phyloP scores from a whole-genome alignment of 2,113 vertebrate species.

The Merops nubicus region DNA sequence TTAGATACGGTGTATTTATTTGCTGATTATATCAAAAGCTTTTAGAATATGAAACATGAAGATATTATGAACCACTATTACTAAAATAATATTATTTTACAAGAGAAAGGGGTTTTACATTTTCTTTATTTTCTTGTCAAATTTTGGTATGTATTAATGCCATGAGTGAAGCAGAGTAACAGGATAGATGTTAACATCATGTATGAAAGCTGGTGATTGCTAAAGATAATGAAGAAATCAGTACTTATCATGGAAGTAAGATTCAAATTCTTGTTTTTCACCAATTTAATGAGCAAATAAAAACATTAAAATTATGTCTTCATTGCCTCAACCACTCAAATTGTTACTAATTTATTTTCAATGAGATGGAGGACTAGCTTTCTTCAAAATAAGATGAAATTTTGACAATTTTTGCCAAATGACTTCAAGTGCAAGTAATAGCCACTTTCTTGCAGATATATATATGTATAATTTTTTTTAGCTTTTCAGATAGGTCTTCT shows the following conservation, averaged over 20 bases:
- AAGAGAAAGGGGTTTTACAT: constrained; percentile 24
- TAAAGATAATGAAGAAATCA: not conserved
- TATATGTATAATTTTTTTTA: too few relatives aligned
- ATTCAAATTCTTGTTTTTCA: not conserved
- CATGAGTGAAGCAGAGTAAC: not conserved
- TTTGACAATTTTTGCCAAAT: not conserved
- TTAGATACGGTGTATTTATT: constrained; percentile 69
- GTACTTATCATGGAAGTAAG: not conserved
- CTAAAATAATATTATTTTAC: constrained; percentile 56
- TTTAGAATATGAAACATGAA: constrained; percentile 68
- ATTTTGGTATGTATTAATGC: not conserved
- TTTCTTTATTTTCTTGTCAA: constrained; percentile 24
- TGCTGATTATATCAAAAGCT: constrained; percentile 63
- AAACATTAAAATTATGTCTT: not conserved
- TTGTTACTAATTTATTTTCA: not conserved
- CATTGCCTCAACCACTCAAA: not conserved
- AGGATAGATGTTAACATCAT: not conserved
- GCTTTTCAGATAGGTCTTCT: not conserved
- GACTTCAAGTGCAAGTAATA: not conserved
- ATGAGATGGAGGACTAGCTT: not conserved
- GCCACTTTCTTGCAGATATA: not conserved
- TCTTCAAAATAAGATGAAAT: not conserved
- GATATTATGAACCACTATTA: constrained; percentile 58
- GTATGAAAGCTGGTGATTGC: not conserved
- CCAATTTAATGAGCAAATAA: not conserved